Conservation (phyloP, 2,113 vertebrate species). For the Tylochromis polylepis region DNA sequence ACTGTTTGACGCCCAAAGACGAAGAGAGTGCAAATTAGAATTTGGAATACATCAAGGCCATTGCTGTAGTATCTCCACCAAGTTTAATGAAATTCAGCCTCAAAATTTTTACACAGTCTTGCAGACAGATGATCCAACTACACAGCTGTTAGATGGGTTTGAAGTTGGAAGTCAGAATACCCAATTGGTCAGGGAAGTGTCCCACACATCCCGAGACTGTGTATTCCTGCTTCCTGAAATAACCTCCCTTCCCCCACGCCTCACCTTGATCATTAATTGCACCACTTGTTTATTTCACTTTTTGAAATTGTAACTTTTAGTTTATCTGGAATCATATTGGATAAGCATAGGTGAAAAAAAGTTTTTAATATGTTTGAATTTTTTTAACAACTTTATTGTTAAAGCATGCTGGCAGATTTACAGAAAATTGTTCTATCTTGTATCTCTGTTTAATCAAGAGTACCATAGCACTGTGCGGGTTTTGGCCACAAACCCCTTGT, state of each 20-base stretch:
- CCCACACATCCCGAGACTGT: neutral
- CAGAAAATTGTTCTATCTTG: neutral
- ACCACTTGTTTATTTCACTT: neutral
- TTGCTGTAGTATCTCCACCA: neutral
- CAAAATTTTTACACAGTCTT: neutral
- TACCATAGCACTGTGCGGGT: neutral
- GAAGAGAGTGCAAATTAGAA: neutral
- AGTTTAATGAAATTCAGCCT: neutral
- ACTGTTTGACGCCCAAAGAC: neutral
- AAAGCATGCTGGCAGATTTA: neutral
- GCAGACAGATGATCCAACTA: neutral
- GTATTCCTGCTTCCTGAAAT: neutral
- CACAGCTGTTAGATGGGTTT: neutral
- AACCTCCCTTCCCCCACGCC: neutral
- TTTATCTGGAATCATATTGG: neutral
- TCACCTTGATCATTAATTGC: neutral
- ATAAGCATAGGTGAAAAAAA: neutral
- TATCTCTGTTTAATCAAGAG: neutral
- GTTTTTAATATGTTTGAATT: neutral
- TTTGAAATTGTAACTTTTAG: neutral
- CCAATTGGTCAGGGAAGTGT: neutral
- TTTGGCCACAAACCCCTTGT: slow-evolving; percentile 32
- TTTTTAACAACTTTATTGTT: neutral
- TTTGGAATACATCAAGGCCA: neutral
- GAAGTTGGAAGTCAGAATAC: neutral